Conservation (phyloP, 1,140 invertebrate genomes). For the Drosophila truncata region DNA sequence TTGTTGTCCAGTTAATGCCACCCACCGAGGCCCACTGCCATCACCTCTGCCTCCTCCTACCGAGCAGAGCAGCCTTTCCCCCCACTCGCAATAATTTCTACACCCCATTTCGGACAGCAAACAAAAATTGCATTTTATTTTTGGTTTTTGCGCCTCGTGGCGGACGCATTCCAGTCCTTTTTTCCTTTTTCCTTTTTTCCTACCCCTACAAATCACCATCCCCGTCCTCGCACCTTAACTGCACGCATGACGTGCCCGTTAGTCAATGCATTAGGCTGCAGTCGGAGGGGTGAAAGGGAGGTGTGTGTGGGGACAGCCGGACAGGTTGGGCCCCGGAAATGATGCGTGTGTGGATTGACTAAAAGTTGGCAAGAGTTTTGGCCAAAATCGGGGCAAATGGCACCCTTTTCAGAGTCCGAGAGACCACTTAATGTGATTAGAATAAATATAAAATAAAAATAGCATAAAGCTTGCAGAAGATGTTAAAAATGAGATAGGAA, state of each 20-base stretch:
- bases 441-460: neutral
- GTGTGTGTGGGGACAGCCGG: neutral
- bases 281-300: neutral
- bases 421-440: neutral
- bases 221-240: slow-evolving; percentile 7
- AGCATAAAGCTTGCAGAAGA: neutral
- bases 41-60: neutral
- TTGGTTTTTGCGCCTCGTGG: slow-evolving; percentile 65
- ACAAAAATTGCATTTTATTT: slow-evolving; percentile 84
- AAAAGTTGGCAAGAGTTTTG: slow-evolving; percentile 51
- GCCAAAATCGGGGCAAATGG: slow-evolving; percentile 40
- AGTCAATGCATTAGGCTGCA: slow-evolving; percentile 75
- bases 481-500: too few species aligned
- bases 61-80: neutral
- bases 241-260: slow-evolving; percentile 65
- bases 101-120: slow-evolving; percentile 58
- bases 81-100: slow-evolving; percentile 70
- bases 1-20: slow-evolving; percentile 70
- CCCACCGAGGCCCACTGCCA: slow-evolving; percentile 37
- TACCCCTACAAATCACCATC: slow-evolving; percentile 51
- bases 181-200: slow-evolving; percentile 20
- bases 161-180: slow-evolving; percentile 32
- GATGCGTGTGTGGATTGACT: slow-evolving; percentile 19
- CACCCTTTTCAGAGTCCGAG: neutral
- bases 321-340: neutral